These are phyloP conservation scores for Gavialis gangeticus DNA, from an alignment of 2,113 vertebrate species.

Conservation along the genomic window DNA sequence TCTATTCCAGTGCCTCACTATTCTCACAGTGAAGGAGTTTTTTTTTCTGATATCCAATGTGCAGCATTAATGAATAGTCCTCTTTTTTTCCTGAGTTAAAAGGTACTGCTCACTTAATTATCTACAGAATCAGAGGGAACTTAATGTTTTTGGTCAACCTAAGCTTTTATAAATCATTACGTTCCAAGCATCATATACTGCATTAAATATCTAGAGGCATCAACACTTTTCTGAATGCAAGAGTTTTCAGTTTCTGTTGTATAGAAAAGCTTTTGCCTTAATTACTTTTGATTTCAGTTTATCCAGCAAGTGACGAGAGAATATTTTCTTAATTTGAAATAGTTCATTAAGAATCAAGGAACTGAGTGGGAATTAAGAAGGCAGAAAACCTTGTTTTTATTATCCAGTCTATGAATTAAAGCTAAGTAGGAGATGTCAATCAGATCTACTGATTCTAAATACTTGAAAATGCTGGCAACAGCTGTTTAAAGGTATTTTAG, in stretches of 20 bases:
- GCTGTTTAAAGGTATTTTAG: background rate
- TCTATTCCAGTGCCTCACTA: too few relatives aligned
- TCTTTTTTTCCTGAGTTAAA: background rate
- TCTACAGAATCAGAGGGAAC: background rate
- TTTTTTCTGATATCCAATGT: background rate
- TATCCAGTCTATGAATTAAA: background rate
- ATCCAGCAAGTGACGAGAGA: background rate
- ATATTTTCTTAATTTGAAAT: background rate
- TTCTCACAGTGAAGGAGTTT: too few relatives aligned
- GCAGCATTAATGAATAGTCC: background rate
- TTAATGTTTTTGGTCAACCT: too few relatives aligned
- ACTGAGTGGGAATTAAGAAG: background rate
- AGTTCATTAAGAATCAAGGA: slow-evolving; percentile 34
- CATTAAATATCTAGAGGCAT: too few relatives aligned
- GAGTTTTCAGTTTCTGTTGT: too few relatives aligned
- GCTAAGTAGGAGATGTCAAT: background rate
- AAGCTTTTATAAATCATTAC: too few relatives aligned
- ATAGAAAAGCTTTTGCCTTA: too few relatives aligned
- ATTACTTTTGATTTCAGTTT: background rate
- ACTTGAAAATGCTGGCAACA: background rate
- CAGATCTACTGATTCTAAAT: background rate
- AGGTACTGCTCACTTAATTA: background rate
- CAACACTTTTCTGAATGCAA: too few relatives aligned
- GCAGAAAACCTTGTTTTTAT: slow-evolving; percentile 14
- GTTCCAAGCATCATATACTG: too few relatives aligned